phyloP scores from a whole-genome alignment of 2,797 vertebrate genomes.

The Astyanax mexicanus region DNA sequence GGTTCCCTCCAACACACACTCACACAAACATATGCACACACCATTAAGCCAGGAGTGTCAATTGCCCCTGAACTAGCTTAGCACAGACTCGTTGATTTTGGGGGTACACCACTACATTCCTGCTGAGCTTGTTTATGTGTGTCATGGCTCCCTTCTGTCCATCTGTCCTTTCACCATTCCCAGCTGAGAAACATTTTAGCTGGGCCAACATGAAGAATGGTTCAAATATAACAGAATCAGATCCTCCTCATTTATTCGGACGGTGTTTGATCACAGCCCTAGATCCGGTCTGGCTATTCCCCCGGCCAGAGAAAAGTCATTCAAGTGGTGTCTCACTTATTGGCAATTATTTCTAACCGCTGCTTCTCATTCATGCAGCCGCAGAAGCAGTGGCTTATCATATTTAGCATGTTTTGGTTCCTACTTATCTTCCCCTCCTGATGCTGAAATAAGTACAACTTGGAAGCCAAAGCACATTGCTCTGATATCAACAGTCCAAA shows the following conservation, averaged over 20 bases:
- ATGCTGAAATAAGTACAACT: background rate
- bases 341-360: background rate
- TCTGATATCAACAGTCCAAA: background rate
- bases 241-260: conserved; percentile 1
- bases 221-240: background rate
- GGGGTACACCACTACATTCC: conserved; percentile 79
- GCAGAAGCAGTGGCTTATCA: background rate
- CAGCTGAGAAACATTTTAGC: conserved; percentile 13
- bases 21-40: conserved; percentile 26
- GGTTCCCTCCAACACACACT: conserved; percentile 14
- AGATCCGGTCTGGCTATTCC: background rate
- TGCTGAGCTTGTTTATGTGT: conserved; percentile 60
- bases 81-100: conserved; percentile 70
- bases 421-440: background rate
- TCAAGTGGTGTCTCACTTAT: background rate
- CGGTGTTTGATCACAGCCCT: background rate
- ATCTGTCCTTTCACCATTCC: conserved; percentile 31
- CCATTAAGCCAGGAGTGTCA: conserved; percentile 68
- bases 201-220: conserved; percentile 5
- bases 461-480: background rate
- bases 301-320: background rate
- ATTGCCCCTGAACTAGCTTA: conserved; percentile 70
- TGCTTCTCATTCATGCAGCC: background rate
- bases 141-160: conserved; percentile 31
- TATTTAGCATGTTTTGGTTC: background rate